Evolutionary conservation across 2,888 invertebrate genomes (phyloP), one percentile per base, ranked within the genome.

Genomic region (Agonopterix heracliana): DNA sequence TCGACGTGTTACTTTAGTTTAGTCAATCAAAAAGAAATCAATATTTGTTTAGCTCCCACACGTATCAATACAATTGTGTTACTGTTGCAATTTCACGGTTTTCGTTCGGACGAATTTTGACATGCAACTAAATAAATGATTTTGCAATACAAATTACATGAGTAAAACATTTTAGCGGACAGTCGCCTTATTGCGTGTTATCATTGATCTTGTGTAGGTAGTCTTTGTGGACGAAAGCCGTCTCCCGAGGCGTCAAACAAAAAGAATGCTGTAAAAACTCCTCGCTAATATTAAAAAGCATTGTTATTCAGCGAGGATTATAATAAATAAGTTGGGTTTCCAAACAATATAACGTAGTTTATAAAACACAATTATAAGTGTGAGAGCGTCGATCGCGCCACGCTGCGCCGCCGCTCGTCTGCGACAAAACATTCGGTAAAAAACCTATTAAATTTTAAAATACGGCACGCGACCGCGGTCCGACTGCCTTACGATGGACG

Each of bases 381-480:
- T 26, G 44, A 41, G 50, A 52, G 47, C 51, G 50, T 47, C 49
- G 54, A 44, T 38, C 54, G 60, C 58, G 57, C 60, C 68, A 66
- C 64, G 68, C 63, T 63, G 64, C 60, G 68, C 52, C 60, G 68
- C 52, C 54, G 50, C 55, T 61, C 55, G 56, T 53, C 34, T 34
- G 17, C 66, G 55, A 58, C 59, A 53, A 54, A 54, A 53, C 17
- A 26, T 26, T 46, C 44, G 46, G 51, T 54, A 72, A 76, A 78
- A 75, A 76, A 68, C 63, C 64, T 64, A 74, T 75, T 68, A 68
- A 48, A 44, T 46, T 72, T 71, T 68, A 66, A 62, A 62, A 56
- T 51, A 48, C 69, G 81, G 84, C 86, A 84, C 86, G 86, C 83
- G 85, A 78, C 86, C 57, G 60, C 60, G 64, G 68, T 66, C 63